Conservation (phyloP, 1,140 invertebrate genomes). For the Coenobita brevimanus region DNA sequence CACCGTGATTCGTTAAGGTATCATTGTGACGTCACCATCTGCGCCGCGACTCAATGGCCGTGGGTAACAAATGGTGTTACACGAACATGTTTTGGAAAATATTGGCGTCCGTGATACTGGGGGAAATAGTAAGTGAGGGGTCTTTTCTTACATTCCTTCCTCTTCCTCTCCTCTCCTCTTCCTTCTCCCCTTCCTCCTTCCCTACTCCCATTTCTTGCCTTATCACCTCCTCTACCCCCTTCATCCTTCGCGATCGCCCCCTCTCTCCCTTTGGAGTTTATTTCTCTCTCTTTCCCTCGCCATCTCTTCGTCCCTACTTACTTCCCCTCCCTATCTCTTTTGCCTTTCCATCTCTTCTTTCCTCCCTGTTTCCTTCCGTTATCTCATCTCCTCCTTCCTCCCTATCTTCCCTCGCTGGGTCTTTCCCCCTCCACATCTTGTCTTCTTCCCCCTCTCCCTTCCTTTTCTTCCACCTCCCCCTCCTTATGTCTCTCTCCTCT, state of each 20-base stretch:
- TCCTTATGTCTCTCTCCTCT: neutral
- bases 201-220: neutral
- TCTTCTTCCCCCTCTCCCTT: neutral
- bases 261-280: no score
- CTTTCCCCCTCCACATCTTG: neutral
- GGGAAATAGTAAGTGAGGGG: neutral
- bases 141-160: no score
- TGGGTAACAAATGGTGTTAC: conserved; percentile 48
- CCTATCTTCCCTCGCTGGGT: no score
- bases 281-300: neutral
- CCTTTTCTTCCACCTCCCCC: neutral
- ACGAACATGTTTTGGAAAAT: conserved; percentile 44
- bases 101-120: neutral
- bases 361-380: neutral
- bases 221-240: neutral
- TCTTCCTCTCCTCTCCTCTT: neutral
- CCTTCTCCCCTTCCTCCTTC: neutral
- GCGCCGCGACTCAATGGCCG: conserved; percentile 33
- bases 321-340: neutral
- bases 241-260: no score
- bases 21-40: conserved; percentile 56
- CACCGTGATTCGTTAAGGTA: conserved; percentile 64
- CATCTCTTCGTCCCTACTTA: neutral
- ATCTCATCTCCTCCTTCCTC: neutral
- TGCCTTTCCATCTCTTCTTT: neutral